Conservation (phyloP, 2,888 invertebrate species). For the Drosophila anomelani region DNA sequence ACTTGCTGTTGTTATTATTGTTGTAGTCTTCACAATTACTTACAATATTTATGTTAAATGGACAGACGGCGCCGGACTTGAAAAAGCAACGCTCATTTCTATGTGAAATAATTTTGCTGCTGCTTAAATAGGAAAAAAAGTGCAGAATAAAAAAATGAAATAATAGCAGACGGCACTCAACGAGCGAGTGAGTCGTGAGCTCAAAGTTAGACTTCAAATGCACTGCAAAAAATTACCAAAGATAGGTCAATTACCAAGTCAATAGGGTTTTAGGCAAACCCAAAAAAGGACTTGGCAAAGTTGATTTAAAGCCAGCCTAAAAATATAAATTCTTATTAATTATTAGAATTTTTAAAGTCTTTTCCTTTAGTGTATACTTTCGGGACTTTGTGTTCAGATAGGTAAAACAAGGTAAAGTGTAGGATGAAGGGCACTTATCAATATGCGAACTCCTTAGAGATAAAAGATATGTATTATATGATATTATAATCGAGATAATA, state of each 20-base stretch:
- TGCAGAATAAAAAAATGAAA: constrained; percentile 24
- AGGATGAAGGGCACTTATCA: constrained; percentile 2
- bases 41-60: constrained; percentile 76
- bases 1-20: constrained; percentile 13
- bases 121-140: constrained; percentile 38
- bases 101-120: constrained; percentile 51
- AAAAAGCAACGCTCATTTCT: constrained; percentile 28
- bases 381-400: not conserved
- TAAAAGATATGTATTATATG: not conserved
- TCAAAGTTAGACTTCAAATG: constrained; percentile 1
- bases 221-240: not conserved
- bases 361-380: constrained; percentile 3
- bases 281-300: not conserved
- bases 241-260: no score
- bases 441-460: not conserved
- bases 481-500: not conserved
- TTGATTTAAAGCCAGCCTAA: not conserved
- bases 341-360: not conserved
- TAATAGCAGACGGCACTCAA: constrained; percentile 13
- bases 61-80: constrained; percentile 66
- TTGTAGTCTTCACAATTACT: constrained; percentile 67
- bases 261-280: not conserved
- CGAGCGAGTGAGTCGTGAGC: constrained; percentile 2
- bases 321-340: not conserved
- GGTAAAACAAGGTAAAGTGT: not conserved